phyloP scores from a whole-genome alignment of 2,797 vertebrate genomes.

The Onychomys arenicola region DNA sequence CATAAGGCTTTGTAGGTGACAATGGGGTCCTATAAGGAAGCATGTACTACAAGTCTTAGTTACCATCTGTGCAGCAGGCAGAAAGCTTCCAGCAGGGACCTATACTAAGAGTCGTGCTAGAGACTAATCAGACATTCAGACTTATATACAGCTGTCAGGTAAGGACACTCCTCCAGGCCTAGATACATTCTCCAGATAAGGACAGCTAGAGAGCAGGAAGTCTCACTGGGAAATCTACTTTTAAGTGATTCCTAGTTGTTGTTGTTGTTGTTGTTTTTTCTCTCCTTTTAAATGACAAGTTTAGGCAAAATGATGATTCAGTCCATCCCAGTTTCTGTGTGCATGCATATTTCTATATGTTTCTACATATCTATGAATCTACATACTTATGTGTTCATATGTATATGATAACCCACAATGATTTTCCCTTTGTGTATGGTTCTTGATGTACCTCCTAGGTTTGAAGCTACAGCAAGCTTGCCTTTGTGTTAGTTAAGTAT shows the following conservation, averaged over 20 bases:
- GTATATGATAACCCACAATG: not conserved
- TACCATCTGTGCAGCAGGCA: not conserved
- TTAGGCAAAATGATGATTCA: not conserved
- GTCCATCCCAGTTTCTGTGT: not conserved
- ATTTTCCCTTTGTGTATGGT: not conserved
- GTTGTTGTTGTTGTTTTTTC: too few relatives aligned
- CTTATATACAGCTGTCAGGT: not conserved
- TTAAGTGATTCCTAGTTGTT: not conserved
- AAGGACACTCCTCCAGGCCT: not conserved
- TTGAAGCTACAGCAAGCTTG: not conserved
- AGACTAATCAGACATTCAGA: not conserved
- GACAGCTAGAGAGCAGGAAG: not conserved
- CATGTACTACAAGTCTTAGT: not conserved
- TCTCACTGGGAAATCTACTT: too few relatives aligned
- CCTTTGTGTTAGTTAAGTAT: not conserved
- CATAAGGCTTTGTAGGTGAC: not conserved
- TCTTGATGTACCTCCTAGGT: not conserved
- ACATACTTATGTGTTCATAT: not conserved
- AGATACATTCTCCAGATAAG: not conserved
- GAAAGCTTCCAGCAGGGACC: not conserved
- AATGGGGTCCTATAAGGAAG: not conserved
- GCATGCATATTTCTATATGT: too few relatives aligned
- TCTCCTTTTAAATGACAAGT: not conserved
- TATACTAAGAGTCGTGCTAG: not conserved
- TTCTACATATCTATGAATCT: accelerated